Percentiles rank a stretch among this genome's conserved stretches.
phyloP scores from a whole-genome alignment of 1,140 invertebrate genomes.

The Aphis gossypii region DNA sequence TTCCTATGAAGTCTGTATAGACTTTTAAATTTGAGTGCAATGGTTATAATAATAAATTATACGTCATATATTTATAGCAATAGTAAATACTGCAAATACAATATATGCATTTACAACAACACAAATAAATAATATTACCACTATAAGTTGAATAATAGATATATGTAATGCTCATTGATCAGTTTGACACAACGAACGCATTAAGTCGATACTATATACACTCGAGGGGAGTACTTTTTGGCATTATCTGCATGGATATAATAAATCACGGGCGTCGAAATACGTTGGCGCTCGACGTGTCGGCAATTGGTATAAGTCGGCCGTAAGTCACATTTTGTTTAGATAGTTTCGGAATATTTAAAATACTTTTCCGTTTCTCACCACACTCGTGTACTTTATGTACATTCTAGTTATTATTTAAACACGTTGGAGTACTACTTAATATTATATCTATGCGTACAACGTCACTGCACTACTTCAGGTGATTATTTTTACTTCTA shows the following conservation, averaged over 20 bases:
- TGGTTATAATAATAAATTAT: background rate
- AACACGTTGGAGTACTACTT: background rate
- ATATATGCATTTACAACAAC: background rate
- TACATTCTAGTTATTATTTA: background rate
- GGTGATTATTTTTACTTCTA: background rate
- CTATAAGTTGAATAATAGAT: background rate
- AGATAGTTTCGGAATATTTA: slow-evolving; percentile 10
- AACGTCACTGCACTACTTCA: background rate
- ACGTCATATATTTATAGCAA: background rate
- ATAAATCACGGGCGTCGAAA: slow-evolving; percentile 23
- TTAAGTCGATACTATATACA: background rate
- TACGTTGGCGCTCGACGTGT: background rate
- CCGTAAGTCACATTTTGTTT: slow-evolving; percentile 21
- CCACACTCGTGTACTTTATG: background rate
- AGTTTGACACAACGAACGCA: background rate
- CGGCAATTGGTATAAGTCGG: background rate
- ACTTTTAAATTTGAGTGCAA: background rate
- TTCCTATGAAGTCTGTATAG: background rate
- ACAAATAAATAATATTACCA: background rate
- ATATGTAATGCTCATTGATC: background rate
- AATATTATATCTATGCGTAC: background rate
- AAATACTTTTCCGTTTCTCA: background rate
- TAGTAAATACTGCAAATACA: background rate
- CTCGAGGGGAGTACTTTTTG: background rate
- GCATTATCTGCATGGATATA: background rate